Base-by-base conservation (phyloP, 92 coral and sea anemone species). In the Actinernus sp. region DNA sequence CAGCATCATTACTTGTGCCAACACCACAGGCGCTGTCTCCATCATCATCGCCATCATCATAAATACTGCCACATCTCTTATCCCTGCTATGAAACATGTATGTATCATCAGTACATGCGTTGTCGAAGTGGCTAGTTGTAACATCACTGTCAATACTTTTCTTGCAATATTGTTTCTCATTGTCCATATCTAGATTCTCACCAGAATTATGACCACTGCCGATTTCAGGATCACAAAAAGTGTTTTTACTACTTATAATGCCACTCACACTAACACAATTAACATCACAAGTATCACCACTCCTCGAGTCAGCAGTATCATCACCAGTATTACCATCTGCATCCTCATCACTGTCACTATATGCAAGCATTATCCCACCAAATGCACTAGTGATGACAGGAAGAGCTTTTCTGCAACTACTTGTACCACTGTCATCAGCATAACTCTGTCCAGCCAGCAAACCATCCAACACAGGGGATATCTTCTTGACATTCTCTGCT, bases 401-500 rank as follows among this genome's bases (percentile, higher is more conserved):
- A 7, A 14, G 14, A 36, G 7, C 41, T 7, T 14, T 36, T 7
- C 41, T 14, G 14, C 14, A 36, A 36, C 21, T 1, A 28, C 10
- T n/a, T 20, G 63, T 36, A 24, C 6, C 24, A 11, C 31, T 13
- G 6, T 20, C 21, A n/a, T n/a, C n/a, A n/a, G n/a, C n/a, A n/a
- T n/a, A n/a, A n/a, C n/a, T 37, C 43, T 37, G 13, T 34, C 1
- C 37, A 6, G 19, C 16, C 23, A 29, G 31, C 57, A 20, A 21
- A 13, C 36, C 10, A 23, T 3, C 19, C n/a, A 3, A 13, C 46
- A 16, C 26, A 10, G 21, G 63, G n/a, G 18, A n/a, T n/a, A n/a
- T n/a, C n/a, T n/a, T n/a, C n/a, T n/a, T 0, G 93, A 30, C 86
- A 91, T 86, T 17, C 71, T 33, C 22, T 55, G 66, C 37, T 86